Base-by-base conservation (phyloP, 92 coral and sea anemone species). In the Isaurus tuberculatus region DNA sequence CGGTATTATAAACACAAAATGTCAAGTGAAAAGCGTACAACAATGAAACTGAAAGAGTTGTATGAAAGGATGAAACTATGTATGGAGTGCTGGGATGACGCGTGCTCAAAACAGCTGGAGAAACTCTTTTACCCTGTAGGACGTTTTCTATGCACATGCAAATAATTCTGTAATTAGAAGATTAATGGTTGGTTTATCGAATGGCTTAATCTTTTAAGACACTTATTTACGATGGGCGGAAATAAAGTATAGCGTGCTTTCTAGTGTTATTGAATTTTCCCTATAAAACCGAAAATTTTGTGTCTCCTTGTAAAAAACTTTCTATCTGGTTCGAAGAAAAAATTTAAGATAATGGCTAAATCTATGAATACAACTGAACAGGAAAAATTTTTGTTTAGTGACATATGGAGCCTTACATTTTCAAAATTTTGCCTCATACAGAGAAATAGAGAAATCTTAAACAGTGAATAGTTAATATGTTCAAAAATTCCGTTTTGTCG, bases 91-190 rank as follows among this genome's bases (percentile, higher is more conserved):
- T 49, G 60, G 31, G 80, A 53, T 16, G 66, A 32, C 80, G 80
- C 80, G 80, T 57, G 70, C 36, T 57, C 36, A 22, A 34, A 58
- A 58, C 82, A 33, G 82, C 82, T 77, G 82, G 70, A 77, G 22
- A 57, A n/a, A 60, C 49, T 34, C 51, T 34, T 43, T 60, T 42
- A 33, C 82, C 55, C 82, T 31, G 82, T 77, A 32, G 82, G 82
- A 77, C 33, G 36, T 60, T 23, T 77, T 77, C 53, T 14, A 77
- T 57, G 51, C 51, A 20, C 69, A 57, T 77, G 82, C 82, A 77
- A 77, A 77, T 77, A 77, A 60, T 14, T 28, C 60, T 77, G 82
- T 77, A 77, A 77, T 77, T 77, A 77, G 82, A 77, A 77, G 70
- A 77, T 77, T 57, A 77, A 77, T 77, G 58, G 68, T 60, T 14